A percentile compares a stretch with the other conserved stretches of the same genome.
Conservation (phyloP, 2,797 vertebrate genomes). For the Lutjanus argentimaculatus region DNA sequence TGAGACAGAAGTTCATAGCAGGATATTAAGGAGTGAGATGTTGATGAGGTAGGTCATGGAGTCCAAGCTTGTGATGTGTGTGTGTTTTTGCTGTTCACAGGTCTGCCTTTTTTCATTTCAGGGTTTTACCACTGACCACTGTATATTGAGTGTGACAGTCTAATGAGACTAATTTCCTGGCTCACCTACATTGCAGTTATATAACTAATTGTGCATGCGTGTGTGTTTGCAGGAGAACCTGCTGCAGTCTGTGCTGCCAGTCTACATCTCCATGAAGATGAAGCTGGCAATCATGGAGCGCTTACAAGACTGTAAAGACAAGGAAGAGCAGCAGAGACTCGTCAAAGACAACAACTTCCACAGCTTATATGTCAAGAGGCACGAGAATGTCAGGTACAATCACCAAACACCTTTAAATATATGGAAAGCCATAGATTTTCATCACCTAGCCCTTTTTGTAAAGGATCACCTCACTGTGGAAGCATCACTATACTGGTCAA, state of each 20-base stretch:
- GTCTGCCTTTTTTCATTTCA: slow-evolving; percentile 17
- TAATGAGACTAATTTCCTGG: slow-evolving; percentile 35
- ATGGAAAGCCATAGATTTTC: not conserved
- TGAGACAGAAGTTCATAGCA: not conserved
- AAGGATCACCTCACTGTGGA: not conserved
- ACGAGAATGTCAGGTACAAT: slow-evolving; percentile 96
- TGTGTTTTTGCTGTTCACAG: slow-evolving; percentile 20
- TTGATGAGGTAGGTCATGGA: not conserved
- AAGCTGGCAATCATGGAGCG: slow-evolving; percentile 97
- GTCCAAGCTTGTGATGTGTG: slow-evolving; percentile 12
- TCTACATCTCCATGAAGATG: slow-evolving; percentile 99
- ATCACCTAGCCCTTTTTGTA: not conserved
- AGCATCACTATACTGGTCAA: not conserved
- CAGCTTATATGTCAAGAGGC: slow-evolving; percentile 96
- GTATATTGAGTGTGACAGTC: slow-evolving; percentile 12
- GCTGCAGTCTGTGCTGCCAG: slow-evolving; percentile 95
- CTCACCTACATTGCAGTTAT: slow-evolving; percentile 35
- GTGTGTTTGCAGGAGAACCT: slow-evolving; percentile 91
- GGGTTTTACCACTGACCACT: slow-evolving; percentile 7
- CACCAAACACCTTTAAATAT: not conserved
- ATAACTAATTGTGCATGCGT: slow-evolving; percentile 37
- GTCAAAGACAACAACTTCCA: slow-evolving; percentile 98
- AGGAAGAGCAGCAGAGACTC: slow-evolving; percentile 87
- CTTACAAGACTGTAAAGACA: slow-evolving; percentile 94
- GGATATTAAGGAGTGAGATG: slow-evolving; percentile 20